Evolutionary conservation across 2,888 invertebrate genomes (phyloP).

Genomic region (Eristalinus sepulchralis): DNA sequence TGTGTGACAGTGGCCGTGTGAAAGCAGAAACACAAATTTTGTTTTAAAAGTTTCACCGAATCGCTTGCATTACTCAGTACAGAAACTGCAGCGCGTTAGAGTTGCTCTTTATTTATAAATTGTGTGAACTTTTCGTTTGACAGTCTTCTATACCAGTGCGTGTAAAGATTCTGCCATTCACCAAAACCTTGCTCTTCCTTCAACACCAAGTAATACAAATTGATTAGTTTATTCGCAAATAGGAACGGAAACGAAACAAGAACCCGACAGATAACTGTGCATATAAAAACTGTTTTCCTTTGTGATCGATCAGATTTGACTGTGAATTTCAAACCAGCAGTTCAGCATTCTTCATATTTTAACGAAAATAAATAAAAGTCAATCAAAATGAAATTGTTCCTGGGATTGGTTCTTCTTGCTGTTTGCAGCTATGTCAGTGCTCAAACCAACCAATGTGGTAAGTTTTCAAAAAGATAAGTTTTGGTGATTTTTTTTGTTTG

Average conservation of each 20-base stretch:
- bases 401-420: conserved; percentile 32
- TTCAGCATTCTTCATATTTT: neutral
- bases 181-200: conserved; percentile 82
- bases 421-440: conserved; percentile 18
- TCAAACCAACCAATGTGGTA: conserved; percentile 13
- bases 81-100: conserved; percentile 51
- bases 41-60: conserved; percentile 59
- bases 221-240: conserved; percentile 4
- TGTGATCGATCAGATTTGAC: conserved; percentile 27
- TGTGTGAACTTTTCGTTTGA: conserved; percentile 43
- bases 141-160: conserved; percentile 94
- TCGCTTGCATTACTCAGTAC: conserved; percentile 45
- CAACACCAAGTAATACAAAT: conserved; percentile 64
- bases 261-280: conserved; percentile 8
- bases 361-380: neutral
- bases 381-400: conserved; percentile 48
- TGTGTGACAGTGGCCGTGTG: conserved; percentile 39
- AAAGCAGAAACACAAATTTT: conserved; percentile 31
- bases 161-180: conserved; percentile 87
- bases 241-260: neutral
- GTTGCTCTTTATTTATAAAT: conserved; percentile 38
- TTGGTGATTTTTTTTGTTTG: neutral
- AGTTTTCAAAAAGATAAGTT: neutral
- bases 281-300: conserved; percentile 24
- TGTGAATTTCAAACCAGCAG: conserved; percentile 36